Conservation (phyloP, 1,140 invertebrate genomes). For the Triops longicaudatus region DNA sequence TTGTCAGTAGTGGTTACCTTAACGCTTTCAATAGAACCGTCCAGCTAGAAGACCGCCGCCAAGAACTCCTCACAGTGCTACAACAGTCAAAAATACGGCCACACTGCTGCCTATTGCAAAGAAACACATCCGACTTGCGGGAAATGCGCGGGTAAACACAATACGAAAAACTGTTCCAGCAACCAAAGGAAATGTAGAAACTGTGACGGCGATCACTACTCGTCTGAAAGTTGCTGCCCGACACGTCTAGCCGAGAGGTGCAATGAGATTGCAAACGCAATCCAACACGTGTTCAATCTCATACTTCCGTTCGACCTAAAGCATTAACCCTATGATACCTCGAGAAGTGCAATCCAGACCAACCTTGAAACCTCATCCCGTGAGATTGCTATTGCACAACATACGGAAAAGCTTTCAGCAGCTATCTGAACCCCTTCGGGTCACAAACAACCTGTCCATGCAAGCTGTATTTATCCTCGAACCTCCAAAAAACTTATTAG, state of each 20-base stretch:
- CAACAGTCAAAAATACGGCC: slow-evolving; percentile 21
- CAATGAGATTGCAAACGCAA: background rate
- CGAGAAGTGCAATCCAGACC: background rate
- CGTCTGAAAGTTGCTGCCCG: background rate
- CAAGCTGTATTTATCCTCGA: background rate
- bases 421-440: background rate
- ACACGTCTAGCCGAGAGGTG: background rate
- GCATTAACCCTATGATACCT: background rate
- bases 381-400: background rate
- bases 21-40: background rate
- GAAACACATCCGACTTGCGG: background rate
- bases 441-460: background rate
- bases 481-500: background rate
- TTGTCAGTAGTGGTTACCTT: background rate
- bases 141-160: background rate
- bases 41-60: background rate
- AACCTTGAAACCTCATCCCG: background rate
- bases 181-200: slow-evolving; percentile 4
- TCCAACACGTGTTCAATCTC: background rate
- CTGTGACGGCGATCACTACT: background rate
- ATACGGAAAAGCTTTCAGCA: background rate
- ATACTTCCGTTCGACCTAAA: background rate
- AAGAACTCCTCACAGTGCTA: slow-evolving; percentile 9
- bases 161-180: background rate
- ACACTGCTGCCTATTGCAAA: background rate